A percentile compares a stretch with the other conserved stretches of the same genome.
Evolutionary conservation across 2,888 invertebrate genomes (phyloP).

Genomic region (Drosophila eohydei): DNA sequence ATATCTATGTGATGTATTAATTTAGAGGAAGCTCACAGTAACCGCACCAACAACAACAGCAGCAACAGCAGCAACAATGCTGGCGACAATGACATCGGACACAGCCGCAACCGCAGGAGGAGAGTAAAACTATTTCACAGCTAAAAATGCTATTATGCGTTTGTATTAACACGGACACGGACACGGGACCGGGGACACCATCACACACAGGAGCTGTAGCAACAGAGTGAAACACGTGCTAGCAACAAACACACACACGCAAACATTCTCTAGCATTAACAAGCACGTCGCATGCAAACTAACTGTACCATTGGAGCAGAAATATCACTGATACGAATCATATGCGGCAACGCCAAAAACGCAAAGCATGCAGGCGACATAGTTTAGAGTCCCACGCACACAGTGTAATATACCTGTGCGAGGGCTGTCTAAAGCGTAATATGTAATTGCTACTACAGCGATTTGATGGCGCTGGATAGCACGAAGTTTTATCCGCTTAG

Average conservation of each 20-base stretch:
- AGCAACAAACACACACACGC: conserved; percentile 15
- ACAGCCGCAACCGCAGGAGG: conserved; percentile 12
- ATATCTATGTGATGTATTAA: conserved; percentile 71
- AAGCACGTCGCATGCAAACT: conserved; percentile 80
- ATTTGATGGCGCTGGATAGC: conserved; percentile 4
- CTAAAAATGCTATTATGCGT: conserved; percentile 78
- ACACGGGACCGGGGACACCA: conserved; percentile 48
- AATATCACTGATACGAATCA: conserved; percentile 81
- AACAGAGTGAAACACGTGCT: conserved; percentile 32
- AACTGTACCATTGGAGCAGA: conserved; percentile 77
- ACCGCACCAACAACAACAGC: conserved; percentile 23
- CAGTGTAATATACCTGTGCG: conserved; percentile 20
- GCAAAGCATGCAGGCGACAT: conserved; percentile 46
- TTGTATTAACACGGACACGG: conserved; percentile 74
- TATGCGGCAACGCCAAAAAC: conserved; percentile 68
- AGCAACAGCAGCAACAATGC: conserved; percentile 14
- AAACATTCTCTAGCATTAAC: conserved; percentile 63
- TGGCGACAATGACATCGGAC: conserved; percentile 39
- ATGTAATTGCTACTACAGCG: background rate
- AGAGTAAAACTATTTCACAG: conserved; percentile 69
- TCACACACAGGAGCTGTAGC: conserved; percentile 10
- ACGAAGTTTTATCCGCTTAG: background rate
- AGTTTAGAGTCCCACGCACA: conserved; percentile 18
- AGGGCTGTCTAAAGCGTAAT: conserved; percentile 27
- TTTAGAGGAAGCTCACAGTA: conserved; percentile 62